Evolutionary conservation across 2,888 invertebrate genomes (phyloP).

Genomic region (Tholera decimalis): DNA sequence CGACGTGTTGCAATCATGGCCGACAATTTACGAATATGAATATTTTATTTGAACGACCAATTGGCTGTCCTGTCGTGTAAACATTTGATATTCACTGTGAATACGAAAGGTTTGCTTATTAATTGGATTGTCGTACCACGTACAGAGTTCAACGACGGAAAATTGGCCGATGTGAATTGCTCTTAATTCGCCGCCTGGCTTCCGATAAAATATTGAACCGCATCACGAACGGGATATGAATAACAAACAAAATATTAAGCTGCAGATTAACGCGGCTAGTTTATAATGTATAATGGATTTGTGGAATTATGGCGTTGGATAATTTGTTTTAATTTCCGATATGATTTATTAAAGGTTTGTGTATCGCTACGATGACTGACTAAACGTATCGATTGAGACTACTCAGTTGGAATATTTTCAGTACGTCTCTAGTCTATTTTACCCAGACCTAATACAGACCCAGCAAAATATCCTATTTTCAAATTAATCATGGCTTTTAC

Average conservation of each 20-base stretch:
- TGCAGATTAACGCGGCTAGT: conserved; percentile 48
- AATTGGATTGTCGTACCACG: conserved; percentile 87
- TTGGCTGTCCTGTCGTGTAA: conserved; percentile 79
- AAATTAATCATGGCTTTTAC: conserved; percentile 31
- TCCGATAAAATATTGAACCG: conserved; percentile 80
- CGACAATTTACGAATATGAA: conserved; percentile 84
- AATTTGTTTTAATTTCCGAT: conserved; percentile 19
- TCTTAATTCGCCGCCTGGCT: conserved; percentile 81
- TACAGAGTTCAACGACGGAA: conserved; percentile 75
- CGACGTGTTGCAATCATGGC: conserved; percentile 72
- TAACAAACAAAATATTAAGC: conserved; percentile 78
- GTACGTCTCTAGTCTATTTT: not conserved
- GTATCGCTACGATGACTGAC: not conserved
- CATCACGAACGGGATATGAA: conserved; percentile 76
- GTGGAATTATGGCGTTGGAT: conserved; percentile 21
- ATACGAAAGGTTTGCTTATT: conserved; percentile 88
- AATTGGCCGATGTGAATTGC: conserved; percentile 85
- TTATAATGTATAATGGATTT: conserved; percentile 59
- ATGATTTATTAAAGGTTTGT: conserved; percentile 15
- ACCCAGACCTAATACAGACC: not conserved
- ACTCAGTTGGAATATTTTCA: not conserved
- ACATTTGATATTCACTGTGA: conserved; percentile 88
- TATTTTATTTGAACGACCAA: conserved; percentile 86
- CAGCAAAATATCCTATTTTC: not conserved
- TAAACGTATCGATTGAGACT: not conserved